Conservation (phyloP, 2,113 vertebrate species). For the Guaruba guarouba region DNA sequence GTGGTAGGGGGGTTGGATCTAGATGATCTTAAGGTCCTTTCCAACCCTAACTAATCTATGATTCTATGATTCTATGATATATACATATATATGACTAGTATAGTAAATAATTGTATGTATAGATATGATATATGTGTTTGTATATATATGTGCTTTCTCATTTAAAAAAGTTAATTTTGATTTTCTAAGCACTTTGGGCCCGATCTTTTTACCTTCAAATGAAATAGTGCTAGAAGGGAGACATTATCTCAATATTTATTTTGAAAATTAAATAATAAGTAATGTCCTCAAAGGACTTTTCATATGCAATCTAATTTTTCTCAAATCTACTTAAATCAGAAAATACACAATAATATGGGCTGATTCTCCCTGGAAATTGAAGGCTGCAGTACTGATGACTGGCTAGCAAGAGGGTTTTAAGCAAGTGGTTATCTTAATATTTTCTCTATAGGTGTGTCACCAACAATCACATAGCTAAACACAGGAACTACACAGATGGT, state of each 20-base stretch:
- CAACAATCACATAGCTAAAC: neutral
- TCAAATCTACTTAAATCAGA: neutral
- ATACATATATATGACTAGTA: neutral
- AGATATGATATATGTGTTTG: neutral
- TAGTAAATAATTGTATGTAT: neutral
- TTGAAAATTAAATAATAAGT: neutral
- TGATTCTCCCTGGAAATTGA: neutral
- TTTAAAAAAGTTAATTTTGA: neutral
- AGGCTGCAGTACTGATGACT: neutral
- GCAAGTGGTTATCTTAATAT: neutral
- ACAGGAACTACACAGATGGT: neutral
- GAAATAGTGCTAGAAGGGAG: neutral
- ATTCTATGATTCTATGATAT: too few species aligned
- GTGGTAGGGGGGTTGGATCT: too few species aligned
- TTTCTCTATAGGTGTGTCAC: neutral
- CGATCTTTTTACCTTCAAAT: neutral
- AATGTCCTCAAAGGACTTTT: neutral
- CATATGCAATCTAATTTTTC: neutral
- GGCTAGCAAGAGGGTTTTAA: neutral
- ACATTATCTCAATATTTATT: neutral
- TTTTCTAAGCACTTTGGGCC: neutral
- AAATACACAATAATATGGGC: neutral
- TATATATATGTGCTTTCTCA: neutral
- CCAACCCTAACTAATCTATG: too few species aligned
- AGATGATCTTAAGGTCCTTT: too few species aligned